phyloP scores from a whole-genome alignment of 2,888 invertebrate species.

The Lamellibrachia columna region DNA sequence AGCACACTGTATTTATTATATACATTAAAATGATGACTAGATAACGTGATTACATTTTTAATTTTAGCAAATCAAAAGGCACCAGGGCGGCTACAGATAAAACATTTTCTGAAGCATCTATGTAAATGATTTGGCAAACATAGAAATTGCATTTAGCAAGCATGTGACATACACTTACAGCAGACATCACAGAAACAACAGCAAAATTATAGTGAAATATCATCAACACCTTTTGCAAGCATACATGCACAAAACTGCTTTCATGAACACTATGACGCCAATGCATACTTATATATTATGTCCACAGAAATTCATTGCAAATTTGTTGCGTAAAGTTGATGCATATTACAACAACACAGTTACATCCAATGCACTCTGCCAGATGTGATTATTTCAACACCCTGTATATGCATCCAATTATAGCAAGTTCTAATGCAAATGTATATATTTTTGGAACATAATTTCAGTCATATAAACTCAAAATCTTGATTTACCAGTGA shows the following conservation, averaged over 20 bases:
- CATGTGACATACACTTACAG: neutral
- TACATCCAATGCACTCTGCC: neutral
- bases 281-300: neutral
- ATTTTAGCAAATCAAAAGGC: slow-evolving; percentile 6
- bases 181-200: neutral
- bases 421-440: neutral
- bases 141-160: neutral
- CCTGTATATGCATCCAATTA: neutral
- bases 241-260: neutral
- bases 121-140: neutral
- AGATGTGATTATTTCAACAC: neutral
- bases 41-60: neutral
- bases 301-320: neutral
- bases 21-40: neutral
- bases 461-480: neutral
- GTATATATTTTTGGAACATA: neutral
- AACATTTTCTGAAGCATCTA: neutral
- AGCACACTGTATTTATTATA: neutral
- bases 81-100: neutral
- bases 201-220: neutral
- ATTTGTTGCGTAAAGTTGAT: neutral
- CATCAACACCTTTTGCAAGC: slow-evolving; percentile 6
- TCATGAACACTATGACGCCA: neutral
- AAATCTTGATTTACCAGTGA: neutral
- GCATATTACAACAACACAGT: neutral